Base-by-base conservation (phyloP, 2,113 vertebrate species). In the Sinocyclocheilus anshuiensis region DNA sequence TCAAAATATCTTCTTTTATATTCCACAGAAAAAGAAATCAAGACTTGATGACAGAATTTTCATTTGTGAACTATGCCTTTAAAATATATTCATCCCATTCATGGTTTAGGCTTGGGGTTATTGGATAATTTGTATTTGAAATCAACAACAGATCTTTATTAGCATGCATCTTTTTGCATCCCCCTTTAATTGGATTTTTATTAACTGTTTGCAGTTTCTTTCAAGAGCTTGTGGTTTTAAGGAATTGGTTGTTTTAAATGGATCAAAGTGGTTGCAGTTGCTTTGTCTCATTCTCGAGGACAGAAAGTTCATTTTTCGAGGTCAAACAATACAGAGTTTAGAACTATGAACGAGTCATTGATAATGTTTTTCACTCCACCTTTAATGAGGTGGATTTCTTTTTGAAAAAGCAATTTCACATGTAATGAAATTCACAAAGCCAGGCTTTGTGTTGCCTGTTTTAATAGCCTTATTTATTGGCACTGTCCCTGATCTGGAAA, bases 141-240 rank as follows among this genome's bases (percentile, higher is more conserved):
- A 83, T 83, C 67, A 59, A 55, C 20, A 74, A 69, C 33, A 84
- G 67, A 9, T 63, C 61, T 85, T 85, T 69, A 78, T 69, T 33
- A 77, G 45, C 74, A 61, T 24, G 71, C 53, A 26, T 84, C 36
- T 5, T 33, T n/a, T 36, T 22, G 1, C 33, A 24, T 12, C 22
- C 55, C 55, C 1, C 13, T 63, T 63, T 18, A 63, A 61, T 61
- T 78, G 2, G 18, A 33, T 24, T 80, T 74, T 81, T 86, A 26
- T 36, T 26, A 78, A 78, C 61, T 59, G 74, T 74, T 81, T 6
- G 22, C n/a, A 36, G 22, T 71, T 67, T 57, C 29, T 10, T 67
- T 67, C 16, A 39, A 59, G 77, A 39, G 18, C 4, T 61, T n/a
- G 53, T 79, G 77, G 53, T 59, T 79, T 61, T 59, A 6, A 22